Evolutionary conservation across 2,113 vertebrate species (phyloP).

Genomic region (Halcyon malimbica): DNA sequence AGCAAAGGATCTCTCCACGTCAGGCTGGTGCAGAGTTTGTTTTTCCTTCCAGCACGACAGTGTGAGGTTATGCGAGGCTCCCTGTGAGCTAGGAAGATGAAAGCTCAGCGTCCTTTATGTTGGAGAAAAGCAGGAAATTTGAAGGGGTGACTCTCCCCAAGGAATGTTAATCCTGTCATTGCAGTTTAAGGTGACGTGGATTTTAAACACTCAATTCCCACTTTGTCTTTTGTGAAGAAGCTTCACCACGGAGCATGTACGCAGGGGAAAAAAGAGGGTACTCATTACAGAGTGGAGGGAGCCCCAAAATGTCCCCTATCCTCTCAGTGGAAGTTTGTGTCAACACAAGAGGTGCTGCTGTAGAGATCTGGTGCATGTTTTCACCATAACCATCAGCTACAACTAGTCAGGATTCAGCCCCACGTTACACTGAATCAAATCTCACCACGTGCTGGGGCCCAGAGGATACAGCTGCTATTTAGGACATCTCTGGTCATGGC

Average conservation of each 20-base stretch:
- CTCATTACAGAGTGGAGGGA: neutral
- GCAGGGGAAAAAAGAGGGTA: neutral
- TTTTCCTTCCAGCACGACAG: neutral
- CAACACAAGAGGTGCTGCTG: neutral
- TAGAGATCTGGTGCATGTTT: neutral
- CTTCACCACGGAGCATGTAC: neutral
- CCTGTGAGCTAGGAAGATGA: neutral
- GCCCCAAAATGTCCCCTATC: neutral
- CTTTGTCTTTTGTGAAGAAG: neutral
- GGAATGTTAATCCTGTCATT: neutral
- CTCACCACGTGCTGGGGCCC: neutral
- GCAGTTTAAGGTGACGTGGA: neutral
- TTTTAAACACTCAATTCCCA: neutral
- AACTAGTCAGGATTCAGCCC: neutral
- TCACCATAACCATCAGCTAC: rapidly evolving
- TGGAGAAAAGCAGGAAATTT: neutral
- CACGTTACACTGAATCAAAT: rapidly evolving
- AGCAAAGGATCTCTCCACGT: neutral
- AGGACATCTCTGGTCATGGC: neutral
- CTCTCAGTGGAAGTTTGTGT: neutral
- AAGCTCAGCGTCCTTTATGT: slow-evolving; percentile 20
- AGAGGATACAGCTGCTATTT: neutral
- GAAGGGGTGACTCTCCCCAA: neutral
- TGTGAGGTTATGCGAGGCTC: slow-evolving; percentile 21
- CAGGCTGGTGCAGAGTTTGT: neutral